Base-by-base conservation (phyloP, 37 sponge, comb jelly and placozoan species). In the Beroe ovata region DNA sequence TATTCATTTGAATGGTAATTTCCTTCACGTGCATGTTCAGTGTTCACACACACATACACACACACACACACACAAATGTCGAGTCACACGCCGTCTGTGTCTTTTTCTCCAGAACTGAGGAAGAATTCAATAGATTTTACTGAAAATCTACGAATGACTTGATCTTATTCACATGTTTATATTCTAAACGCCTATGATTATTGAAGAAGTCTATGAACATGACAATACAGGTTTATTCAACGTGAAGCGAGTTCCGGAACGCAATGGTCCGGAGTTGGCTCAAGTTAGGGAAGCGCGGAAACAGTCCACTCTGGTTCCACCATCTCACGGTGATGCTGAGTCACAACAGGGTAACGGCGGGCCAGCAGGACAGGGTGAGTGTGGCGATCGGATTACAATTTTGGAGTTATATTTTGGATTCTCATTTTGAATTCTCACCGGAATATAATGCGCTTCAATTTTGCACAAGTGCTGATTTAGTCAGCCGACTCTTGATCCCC, bases 181-280 rank as follows among this genome's bases (percentile, higher is more conserved):
- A n/a, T n/a, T n/a, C n/a, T n/a, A n/a, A n/a, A n/a, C n/a, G n/a
- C n/a, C n/a, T n/a, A n/a, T n/a, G n/a, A n/a, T n/a, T n/a, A n/a
- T n/a, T n/a, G n/a, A n/a, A n/a, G n/a, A n/a, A n/a, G n/a, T n/a
- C n/a, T n/a, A n/a, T n/a, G n/a, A n/a, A 62, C 4, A 14, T 4
- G 23, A 4, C 21, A 6, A 6, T 4, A 6, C 84, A 77, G 84
- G 38, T 33, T 40, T 77, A 29, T 77, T 36, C 47, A 33, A 77
- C 84, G 84, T 77, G 28, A 77, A 77, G 22, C 26, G 84, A 40
- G 84, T 62, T 20, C 63, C 63, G 4, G 63, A 62, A 25, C 63
- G 63, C 11, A 47, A 47, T 20, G 63, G 63, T 62, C 63, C 23
- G 84, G 84, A 77, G 47, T 35, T 33, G 36, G 33, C n/a, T 32